Evolutionary conservation across 2,113 vertebrate species (phyloP), one percentile per base, ranked within the genome.

Genomic region (Trichechus manatus): DNA sequence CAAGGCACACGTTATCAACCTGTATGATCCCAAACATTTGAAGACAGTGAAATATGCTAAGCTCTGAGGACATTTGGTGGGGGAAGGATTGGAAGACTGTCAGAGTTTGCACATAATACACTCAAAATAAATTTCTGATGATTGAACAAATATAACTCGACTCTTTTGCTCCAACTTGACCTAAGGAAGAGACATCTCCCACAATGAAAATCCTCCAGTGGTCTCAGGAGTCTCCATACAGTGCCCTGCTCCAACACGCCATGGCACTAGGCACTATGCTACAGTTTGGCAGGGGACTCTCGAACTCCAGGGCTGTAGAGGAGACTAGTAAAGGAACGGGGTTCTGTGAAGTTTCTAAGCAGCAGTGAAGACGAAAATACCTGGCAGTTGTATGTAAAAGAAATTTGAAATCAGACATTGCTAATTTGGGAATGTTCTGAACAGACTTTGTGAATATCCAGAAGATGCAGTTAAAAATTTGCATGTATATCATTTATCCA

Each of bases 391-490:
- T 39, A 74, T 31, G 31, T 31, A 86, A 63, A 22, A 87, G 19
- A 53, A 4, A 68, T 61, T 68, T 89, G 80, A 92, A 95, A 72
- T 95, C 23, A 95, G 53, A 56, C 6, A 74, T 17, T 66, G 22
- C 5, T 84, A 63, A 90, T 87, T 63, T 50, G 27, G 27, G 50
- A 89, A 93, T 27, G 3, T 9, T 66, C 4, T 91, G 9, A 90
- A 81, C 9, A 75, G 31, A 91, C 63, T 96, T 91, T 70, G 22
- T 33, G 70, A 87, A 93, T 94, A 39, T 80, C 82, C 14, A 23
- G 33, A 91, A 27, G 9, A 50, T 39, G 74, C 53, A 89, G 27
- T 68, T 70, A 82, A 83, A 61, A 79, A 23, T 5, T 25, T 82
- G 53, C n/a, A 36, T n/a, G 36, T 13, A 87, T 36, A 70, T 3